Base-by-base conservation (phyloP, 2,113 vertebrate species). In the Melanostigma gelatinosum region DNA sequence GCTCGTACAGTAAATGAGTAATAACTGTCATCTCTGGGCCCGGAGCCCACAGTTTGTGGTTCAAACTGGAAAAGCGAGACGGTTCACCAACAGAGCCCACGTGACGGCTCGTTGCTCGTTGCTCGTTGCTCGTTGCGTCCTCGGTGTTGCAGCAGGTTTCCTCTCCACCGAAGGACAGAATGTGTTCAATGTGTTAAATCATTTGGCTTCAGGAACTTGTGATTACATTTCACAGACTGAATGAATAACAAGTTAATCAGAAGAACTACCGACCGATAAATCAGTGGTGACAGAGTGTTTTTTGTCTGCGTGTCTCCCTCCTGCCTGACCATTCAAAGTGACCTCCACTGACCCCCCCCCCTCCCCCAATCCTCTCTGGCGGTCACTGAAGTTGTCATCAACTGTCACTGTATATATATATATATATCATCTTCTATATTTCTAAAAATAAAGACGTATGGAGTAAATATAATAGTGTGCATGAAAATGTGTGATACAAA, bases 1-100 rank as follows among this genome's bases (percentile, higher is more conserved):
- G 68, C 69, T 55, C 0, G 42, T 67, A 61, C 62, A 60, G 62
- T 65, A 55, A 79, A 69, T 34, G 57, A 60, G 55, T 77, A 77
- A 84, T 83, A 84, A 83, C 83, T 83, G 83, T 87, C 88, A 81
- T 81, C 74, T 36, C 68, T 10, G 38, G 63, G 73, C 81, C 48
- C 8, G 40, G 8, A 64, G 57, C 62, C 69, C 70, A 57, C 46
- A 6, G 70, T 60, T 71, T 82, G 88, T 77, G 78, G 80, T 81
- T 79, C 6, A 24, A 89, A 66, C 68, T 50, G 58, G 77, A 79
- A 58, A 75, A 77, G 62, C 79, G 5, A 78, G 77, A 71, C 63
- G 48, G 84, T 84, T 72, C n/a, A 76, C 69, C 73, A 66, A 11
- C 77, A 80, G 74, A 68, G 4, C 40, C 84, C 79, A 72, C 52